Base-by-base conservation (phyloP, 2,113 vertebrate genomes). In the Arenaria interpres region DNA sequence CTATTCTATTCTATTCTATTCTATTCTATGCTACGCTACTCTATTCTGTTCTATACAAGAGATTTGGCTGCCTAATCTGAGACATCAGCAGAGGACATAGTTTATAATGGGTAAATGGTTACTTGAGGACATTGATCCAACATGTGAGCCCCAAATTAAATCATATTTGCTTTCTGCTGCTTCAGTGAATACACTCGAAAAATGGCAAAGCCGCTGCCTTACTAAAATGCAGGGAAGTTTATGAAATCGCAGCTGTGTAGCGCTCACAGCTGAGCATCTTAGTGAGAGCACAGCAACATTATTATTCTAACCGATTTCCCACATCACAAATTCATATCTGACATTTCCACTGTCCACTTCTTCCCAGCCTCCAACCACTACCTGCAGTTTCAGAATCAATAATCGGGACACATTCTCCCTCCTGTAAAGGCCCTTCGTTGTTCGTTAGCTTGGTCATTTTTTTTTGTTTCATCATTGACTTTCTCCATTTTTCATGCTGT, bases 341-440 rank as follows among this genome's bases (percentile, higher is more conserved):
- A 72, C 77, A 80, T 93, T 72, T 95, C 63, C 43, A 37, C 84
- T 90, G 82, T 71, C 92, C 95, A 63, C 67, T 62, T 87, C 82
- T 87, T 69, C 60, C 41, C 54, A 71, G 80, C 39, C 83, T 82
- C 50, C 66, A 81, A 68, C 48, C 67, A 53, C 63, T 76, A 68
- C 83, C 95, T 76, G 84, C 71, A 69, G 78, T 41, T 82, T 60
- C 71, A 60, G 60, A 74, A 76, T 93, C 85, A 87, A 67, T 92
- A 84, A 23, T 15, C 73, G n/a, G 68, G 86, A 72, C 46, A 48
- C 56, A 23, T 50, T 66, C 45, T 74, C 51, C 39, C 62, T 71
- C 67, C 62, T 89, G 45, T 46, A 32, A 74, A 71, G 76, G 45
- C 54, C 45, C 45, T 78, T 78, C 22, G 0, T 54, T 51, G n/a